Conservation (phyloP, 1,140 invertebrate genomes). For the Coenobita brevimanus region DNA sequence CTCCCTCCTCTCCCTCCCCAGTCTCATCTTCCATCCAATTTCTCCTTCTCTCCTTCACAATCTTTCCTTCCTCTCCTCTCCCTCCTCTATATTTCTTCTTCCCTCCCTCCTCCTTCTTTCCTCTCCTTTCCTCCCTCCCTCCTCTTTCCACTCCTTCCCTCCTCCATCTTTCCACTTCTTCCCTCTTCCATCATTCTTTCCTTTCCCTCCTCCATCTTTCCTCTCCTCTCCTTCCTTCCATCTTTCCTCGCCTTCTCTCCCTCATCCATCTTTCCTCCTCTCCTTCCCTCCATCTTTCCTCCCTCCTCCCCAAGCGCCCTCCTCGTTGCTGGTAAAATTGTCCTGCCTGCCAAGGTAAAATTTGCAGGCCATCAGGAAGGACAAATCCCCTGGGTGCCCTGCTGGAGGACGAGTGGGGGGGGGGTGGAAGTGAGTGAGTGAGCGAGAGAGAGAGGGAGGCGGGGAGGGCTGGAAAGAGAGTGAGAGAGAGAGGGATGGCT, state of each 20-base stretch:
- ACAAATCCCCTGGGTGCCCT: conserved; percentile 39
- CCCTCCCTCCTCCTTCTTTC: neutral
- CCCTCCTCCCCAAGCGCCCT: neutral
- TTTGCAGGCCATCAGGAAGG: conserved; percentile 51
- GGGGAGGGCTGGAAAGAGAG: neutral
- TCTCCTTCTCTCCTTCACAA: neutral
- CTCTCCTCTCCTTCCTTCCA: neutral
- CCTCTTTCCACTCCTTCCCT: neutral
- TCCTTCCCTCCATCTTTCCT: neutral
- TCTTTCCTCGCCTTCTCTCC: neutral
- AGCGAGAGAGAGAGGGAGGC: neutral
- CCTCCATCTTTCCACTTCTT: neutral
- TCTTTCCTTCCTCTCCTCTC: neutral
- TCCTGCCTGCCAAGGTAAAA: conserved; percentile 33
- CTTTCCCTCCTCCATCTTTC: neutral
- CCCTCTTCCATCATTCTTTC: neutral
- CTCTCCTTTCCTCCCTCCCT: neutral
- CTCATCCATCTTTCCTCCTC: neutral
- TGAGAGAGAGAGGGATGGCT: neutral
- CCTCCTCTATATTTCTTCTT: neutral
- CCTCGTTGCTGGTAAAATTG: conserved; percentile 17
- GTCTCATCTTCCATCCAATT: neutral
- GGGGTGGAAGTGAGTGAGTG: neutral
- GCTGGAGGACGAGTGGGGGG: neutral
- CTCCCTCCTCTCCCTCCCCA: neutral